A percentile compares a stretch with the other conserved stretches of the same genome.
Evolutionary conservation across 2,888 invertebrate genomes (phyloP).

Genomic region (Asteroscopus sphinx): DNA sequence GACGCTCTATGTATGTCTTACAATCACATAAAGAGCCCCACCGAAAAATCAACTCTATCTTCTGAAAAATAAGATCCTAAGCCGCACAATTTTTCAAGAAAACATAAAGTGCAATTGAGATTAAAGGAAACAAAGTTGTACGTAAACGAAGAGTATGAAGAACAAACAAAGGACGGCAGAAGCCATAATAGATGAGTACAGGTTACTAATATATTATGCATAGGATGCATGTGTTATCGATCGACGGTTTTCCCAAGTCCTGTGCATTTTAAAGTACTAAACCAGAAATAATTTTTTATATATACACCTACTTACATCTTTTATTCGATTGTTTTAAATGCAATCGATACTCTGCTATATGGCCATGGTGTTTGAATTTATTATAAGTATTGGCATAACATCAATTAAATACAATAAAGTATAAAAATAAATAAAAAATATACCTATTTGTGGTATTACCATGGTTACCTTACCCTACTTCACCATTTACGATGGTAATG

Average conservation of each 20-base stretch:
- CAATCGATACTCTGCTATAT: constrained; percentile 33
- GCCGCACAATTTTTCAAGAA: neutral
- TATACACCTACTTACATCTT: neutral
- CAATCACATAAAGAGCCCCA: constrained; percentile 18
- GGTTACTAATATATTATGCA: constrained; percentile 30
- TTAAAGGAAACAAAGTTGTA: constrained; percentile 29
- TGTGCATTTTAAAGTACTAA: constrained; percentile 11
- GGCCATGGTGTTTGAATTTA: constrained; percentile 13
- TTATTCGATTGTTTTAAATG: constrained; percentile 29
- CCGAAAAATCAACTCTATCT: constrained; percentile 30
- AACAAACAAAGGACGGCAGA: constrained; percentile 9
- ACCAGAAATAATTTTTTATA: constrained; percentile 15
- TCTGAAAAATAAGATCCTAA: constrained; percentile 12
- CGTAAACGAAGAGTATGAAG: too few relatives aligned
- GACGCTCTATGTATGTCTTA: constrained; percentile 39
- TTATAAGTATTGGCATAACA: constrained; percentile 20
- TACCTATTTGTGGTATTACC: neutral
- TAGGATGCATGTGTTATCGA: constrained; percentile 40
- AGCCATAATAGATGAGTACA: constrained; percentile 3
- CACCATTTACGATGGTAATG: too few relatives aligned
- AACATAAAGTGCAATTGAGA: constrained; percentile 30
- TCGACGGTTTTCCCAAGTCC: constrained; percentile 31
- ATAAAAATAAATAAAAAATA: too few relatives aligned
- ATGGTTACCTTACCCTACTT: neutral
- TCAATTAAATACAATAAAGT: too few relatives aligned